phyloP scores from a whole-genome alignment of 1,140 invertebrate species.

The Nasonia giraulti region DNA sequence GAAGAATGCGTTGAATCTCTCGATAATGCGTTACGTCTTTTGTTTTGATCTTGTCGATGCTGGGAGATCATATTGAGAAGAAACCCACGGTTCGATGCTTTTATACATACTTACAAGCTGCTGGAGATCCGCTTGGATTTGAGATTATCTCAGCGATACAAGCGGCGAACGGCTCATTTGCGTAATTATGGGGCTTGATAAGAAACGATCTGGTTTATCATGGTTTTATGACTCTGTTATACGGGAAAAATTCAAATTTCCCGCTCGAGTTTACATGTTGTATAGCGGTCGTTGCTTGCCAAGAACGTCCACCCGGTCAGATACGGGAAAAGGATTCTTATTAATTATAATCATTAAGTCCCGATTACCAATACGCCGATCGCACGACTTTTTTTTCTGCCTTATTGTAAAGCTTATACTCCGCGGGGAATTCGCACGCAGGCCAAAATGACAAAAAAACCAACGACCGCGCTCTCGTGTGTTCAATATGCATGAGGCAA shows the following conservation, averaged over 20 bases:
- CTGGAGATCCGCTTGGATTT: background rate
- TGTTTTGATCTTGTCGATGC: no score
- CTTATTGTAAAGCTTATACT: background rate
- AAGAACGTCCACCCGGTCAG: no score
- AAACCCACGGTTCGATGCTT: background rate
- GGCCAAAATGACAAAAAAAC: background rate
- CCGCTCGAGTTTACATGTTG: background rate
- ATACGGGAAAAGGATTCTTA: conserved; percentile 12
- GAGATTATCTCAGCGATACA: conserved; percentile 7
- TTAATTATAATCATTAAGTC: conserved; percentile 14
- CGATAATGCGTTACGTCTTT: background rate
- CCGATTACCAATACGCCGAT: background rate
- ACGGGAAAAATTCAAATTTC: background rate
- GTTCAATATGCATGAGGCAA: conserved; percentile 16
- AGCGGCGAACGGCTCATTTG: conserved; percentile 4
- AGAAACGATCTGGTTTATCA: conserved; percentile 29
- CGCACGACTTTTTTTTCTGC: background rate
- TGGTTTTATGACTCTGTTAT: conserved; percentile 18
- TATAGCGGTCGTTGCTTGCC: background rate
- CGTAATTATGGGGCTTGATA: conserved; percentile 31
- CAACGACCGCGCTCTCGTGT: background rate
- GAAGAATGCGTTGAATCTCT: no score
- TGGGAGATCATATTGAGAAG: background rate
- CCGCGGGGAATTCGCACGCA: background rate
- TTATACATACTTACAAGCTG: background rate